A percentile compares a stretch with the other conserved stretches of the same genome.
phyloP scores from a whole-genome alignment of 2,888 invertebrate species.

The Hoplodrina ambigua region DNA sequence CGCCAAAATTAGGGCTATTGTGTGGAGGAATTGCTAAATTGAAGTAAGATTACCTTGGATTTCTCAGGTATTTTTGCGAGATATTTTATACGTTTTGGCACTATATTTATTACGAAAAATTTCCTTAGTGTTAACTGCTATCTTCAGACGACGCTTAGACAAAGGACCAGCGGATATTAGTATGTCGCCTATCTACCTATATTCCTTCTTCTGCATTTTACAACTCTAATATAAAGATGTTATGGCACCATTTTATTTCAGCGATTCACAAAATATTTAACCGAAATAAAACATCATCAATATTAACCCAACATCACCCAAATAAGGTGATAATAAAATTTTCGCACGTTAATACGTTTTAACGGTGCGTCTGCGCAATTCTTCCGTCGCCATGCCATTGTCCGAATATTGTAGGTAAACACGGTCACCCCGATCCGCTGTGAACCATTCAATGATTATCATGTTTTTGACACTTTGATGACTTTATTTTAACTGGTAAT shows the following conservation, averaged over 20 bases:
- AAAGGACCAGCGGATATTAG: neutral
- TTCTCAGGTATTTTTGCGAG: slow-evolving; percentile 7
- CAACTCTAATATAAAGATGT: neutral
- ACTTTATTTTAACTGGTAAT: slow-evolving; percentile 15
- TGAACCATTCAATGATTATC: slow-evolving; percentile 30
- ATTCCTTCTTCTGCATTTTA: too few species aligned
- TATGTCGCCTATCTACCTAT: neutral
- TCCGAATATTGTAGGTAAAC: slow-evolving; percentile 48
- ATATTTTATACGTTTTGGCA: neutral
- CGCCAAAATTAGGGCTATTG: slow-evolving; percentile 31
- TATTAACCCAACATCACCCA: neutral
- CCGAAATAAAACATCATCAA: neutral
- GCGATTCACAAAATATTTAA: neutral
- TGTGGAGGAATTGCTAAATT: slow-evolving; percentile 36
- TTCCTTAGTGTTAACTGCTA: neutral
- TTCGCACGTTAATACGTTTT: slow-evolving; percentile 21
- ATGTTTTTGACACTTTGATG: slow-evolving; percentile 15
- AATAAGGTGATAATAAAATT: slow-evolving; percentile 21
- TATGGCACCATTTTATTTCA: neutral
- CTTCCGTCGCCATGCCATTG: slow-evolving; percentile 44
- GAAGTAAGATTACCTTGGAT: slow-evolving; percentile 14
- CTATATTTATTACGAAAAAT: neutral
- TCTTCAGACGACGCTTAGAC: neutral
- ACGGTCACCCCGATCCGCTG: slow-evolving; percentile 59
- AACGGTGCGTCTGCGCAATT: slow-evolving; percentile 54